Evolutionary conservation across 2,113 vertebrate species (phyloP).

Genomic region (Loxodonta africana): DNA sequence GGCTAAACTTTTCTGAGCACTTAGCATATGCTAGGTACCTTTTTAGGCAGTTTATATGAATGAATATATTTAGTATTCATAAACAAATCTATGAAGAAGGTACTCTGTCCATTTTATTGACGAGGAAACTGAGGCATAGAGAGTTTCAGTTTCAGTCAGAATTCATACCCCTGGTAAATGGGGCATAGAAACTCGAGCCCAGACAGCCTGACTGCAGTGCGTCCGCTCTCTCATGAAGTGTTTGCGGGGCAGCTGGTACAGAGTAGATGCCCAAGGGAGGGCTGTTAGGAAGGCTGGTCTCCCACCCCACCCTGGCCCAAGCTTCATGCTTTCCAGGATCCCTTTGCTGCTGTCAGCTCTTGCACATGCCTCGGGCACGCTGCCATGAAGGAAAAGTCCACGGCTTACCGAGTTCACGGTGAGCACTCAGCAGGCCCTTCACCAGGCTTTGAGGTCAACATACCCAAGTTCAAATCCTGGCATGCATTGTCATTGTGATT

Average conservation of each 20-base stretch:
- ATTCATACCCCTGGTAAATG: neutral
- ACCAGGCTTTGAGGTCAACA: neutral
- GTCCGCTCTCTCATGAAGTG: fast-evolving
- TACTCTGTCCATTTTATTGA: neutral
- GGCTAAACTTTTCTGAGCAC: neutral
- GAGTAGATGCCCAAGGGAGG: neutral
- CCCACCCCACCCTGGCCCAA: neutral
- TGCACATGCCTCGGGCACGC: neutral
- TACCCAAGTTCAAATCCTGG: neutral
- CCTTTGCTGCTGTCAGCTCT: too few relatives aligned
- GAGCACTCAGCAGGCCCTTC: neutral
- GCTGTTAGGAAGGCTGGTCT: neutral
- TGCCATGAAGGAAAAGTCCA: neutral
- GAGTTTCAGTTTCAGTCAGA: neutral
- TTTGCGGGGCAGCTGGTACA: neutral
- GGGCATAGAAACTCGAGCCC: fast-evolving
- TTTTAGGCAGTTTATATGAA: neutral
- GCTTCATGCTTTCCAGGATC: fast-evolving
- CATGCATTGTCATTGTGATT: neutral
- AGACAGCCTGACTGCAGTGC: too few relatives aligned
- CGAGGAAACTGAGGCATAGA: neutral
- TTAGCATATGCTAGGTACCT: fast-evolving
- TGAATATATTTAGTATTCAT: neutral
- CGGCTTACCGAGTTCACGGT: neutral
- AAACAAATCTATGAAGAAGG: neutral